These are phyloP conservation scores for Peribatodes rhomboidaria DNA, from an alignment of 2,888 invertebrate species.

Conservation along the genomic window DNA sequence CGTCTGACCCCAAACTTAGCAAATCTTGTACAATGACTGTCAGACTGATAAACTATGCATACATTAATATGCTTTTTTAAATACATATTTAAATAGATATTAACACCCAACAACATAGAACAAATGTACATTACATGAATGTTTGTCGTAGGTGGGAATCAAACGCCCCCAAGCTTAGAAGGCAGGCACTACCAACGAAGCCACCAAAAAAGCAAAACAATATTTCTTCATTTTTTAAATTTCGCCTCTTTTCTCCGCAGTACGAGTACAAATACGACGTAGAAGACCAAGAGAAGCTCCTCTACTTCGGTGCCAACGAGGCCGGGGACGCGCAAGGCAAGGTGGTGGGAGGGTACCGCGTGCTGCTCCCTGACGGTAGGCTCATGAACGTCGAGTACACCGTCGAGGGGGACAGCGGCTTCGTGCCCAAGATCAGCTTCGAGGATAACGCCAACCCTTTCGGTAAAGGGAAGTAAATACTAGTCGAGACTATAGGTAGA, in stretches of 20 bases:
- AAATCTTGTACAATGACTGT: too few species aligned
- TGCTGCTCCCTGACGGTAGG: slow-evolving; percentile 89
- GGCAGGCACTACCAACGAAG: too few species aligned
- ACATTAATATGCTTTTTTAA: too few species aligned
- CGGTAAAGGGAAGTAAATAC: slow-evolving; percentile 71
- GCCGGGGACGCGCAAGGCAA: slow-evolving; percentile 88
- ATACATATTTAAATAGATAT: too few species aligned
- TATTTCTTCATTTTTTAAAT: too few species aligned
- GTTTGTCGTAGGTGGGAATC: too few species aligned
- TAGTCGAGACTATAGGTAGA: slow-evolving; percentile 22
- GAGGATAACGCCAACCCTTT: slow-evolving; percentile 88
- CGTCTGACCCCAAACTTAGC: too few species aligned
- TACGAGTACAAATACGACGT: slow-evolving; percentile 92
- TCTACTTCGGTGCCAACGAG: slow-evolving; percentile 90
- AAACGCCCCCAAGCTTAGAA: too few species aligned
- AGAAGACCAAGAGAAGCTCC: slow-evolving; percentile 89
- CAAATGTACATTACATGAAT: too few species aligned
- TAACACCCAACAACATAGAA: too few species aligned
- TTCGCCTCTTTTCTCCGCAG: slow-evolving; percentile 71
- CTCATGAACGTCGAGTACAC: slow-evolving; percentile 91
- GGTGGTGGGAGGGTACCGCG: slow-evolving; percentile 89
- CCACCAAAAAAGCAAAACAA: too few species aligned
- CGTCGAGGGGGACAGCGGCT: slow-evolving; percentile 90
- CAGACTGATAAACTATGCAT: too few species aligned
- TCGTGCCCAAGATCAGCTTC: slow-evolving; percentile 90